phyloP scores from a whole-genome alignment of 2,797 vertebrate species.

The Megaceryle alcyon region DNA sequence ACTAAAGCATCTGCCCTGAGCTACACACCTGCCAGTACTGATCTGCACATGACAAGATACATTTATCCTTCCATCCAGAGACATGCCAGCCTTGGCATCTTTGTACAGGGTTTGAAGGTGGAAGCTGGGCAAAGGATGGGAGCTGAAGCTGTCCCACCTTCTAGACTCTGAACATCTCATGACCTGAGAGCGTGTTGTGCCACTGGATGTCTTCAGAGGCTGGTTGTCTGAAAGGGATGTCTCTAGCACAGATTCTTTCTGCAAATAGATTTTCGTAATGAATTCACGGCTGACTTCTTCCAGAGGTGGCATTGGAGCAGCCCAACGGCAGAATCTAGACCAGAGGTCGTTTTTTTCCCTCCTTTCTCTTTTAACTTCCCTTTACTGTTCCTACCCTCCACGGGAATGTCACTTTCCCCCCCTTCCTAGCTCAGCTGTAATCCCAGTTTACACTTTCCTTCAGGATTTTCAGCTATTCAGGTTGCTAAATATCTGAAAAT shows the following conservation, averaged over 20 bases:
- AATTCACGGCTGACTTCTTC: background rate
- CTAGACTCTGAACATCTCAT: background rate
- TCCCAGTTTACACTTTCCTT: background rate
- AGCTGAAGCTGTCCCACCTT: background rate
- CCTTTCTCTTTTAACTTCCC: background rate
- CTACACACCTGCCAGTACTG: background rate
- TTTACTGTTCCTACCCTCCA: background rate
- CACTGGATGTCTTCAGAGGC: background rate
- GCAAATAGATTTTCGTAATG: background rate
- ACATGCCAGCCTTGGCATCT: fast-evolving
- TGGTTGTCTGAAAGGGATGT: background rate
- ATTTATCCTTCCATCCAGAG: background rate
- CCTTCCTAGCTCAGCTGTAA: background rate
- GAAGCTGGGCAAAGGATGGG: background rate
- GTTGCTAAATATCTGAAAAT: background rate
- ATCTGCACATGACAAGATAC: background rate
- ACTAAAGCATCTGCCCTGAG: background rate
- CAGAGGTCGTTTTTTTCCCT: background rate
- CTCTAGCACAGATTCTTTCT: background rate
- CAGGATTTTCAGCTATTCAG: background rate
- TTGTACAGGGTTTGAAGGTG: background rate
- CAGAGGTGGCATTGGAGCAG: background rate
- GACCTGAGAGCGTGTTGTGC: background rate
- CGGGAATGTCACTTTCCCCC: background rate
- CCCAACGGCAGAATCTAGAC: background rate